Base-by-base conservation (phyloP, 2,888 invertebrate genomes). In the Odiellus spinosus region DNA sequence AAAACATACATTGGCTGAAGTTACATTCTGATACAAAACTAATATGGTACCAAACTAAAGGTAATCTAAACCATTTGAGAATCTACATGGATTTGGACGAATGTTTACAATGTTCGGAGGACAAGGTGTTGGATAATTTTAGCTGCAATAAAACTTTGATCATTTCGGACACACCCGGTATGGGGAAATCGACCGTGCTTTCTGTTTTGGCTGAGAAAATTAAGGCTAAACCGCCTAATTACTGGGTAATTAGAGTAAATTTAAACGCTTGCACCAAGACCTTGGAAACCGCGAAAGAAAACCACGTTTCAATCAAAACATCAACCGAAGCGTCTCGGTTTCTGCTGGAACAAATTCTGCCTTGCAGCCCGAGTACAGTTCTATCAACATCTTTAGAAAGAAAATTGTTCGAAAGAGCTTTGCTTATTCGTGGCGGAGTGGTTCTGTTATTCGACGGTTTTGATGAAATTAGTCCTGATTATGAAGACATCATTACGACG, bases 181-280 rank as follows among this genome's bases (percentile, higher is more conserved):
- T 42, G 42, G 42, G 42, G 4, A 42, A 42, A 33, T 18, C 42
- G 3, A 42, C 42, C n/a, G n/a, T 17, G 15, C 33, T 33, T 8
- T 32, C 42, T 6, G 5, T 5, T n/a, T 33, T 42, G 17, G 42
- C 2, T 26, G 14, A 26, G 8, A 26, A 26, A 26, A 26, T 11
- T 32, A 5, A 10, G 8, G 11, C 3, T 32, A 33, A 14, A n/a
- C 6, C 21, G 3, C 33, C 42, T 5, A 6, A 26, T 26, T 26
- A 33, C 10, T 42, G 42, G 42, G 32, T 42, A 6, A 14, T 42
- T 42, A 26, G 33, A 33, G 33, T 42, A 21, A 42, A 42, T 32
- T 17, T 42, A 15, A 15, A 32, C 6, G 14, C 21, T 3, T 42
- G 33, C 17, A 42, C 15, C 26, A 15, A 42, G 5, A 26, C n/a